Conservation (phyloP, 2,888 invertebrate genomes). For the Drosophila mulleri region DNA sequence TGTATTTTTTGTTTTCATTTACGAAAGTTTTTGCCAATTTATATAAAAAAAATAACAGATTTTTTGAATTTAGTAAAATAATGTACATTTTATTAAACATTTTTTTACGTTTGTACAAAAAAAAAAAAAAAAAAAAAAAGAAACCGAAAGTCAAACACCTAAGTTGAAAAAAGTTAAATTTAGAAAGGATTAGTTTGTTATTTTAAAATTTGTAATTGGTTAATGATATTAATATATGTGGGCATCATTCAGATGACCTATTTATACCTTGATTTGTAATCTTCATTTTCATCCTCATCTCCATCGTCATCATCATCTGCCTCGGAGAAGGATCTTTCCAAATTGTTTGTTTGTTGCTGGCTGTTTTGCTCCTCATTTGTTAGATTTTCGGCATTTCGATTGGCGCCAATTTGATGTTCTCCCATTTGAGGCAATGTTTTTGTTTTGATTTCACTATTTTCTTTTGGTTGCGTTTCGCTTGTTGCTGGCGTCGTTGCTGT, state of each 20-base stretch:
- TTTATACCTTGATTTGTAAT: constrained; percentile 40
- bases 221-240: not conserved
- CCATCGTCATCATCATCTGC: constrained; percentile 62
- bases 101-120: not conserved
- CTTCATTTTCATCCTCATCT: constrained; percentile 54
- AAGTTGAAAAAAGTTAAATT: not conserved
- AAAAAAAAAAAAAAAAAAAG: no score
- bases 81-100: constrained; percentile 8
- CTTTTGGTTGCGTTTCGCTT: constrained; percentile 70
- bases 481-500: constrained; percentile 50
- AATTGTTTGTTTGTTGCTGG: constrained; percentile 24
- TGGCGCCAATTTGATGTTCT: constrained; percentile 75
- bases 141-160: not conserved
- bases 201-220: not conserved
- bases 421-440: constrained; percentile 70
- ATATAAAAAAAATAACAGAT: not conserved
- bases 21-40: not conserved
- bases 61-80: constrained; percentile 1
- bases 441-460: constrained; percentile 76
- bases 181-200: not conserved
- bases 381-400: constrained; percentile 33
- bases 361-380: constrained; percentile 15
- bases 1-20: not conserved
- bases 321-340: constrained; percentile 43
- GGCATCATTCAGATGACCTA: not conserved